Evolutionary conservation across 2,113 vertebrate species (phyloP).

Genomic region (Gymnorhina tibicen): DNA sequence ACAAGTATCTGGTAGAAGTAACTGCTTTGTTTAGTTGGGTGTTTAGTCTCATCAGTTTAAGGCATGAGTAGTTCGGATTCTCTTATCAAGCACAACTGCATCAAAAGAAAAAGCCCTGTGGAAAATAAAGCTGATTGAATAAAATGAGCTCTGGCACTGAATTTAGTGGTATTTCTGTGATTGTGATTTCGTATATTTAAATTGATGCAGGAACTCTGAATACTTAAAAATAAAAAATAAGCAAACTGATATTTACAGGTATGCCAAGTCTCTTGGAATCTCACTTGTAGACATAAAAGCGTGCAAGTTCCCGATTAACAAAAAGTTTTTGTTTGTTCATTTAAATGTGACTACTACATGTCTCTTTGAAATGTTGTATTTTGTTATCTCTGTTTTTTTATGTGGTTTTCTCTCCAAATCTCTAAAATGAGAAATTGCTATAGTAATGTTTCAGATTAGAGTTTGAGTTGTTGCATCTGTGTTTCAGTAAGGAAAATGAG

Average conservation of each 20-base stretch:
- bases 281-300: not conserved
- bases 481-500: not conserved
- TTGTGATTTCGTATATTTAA: not conserved
- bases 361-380: not conserved
- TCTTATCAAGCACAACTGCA: not conserved
- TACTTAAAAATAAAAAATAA: not conserved
- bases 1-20: not conserved
- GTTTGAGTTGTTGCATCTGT: not conserved
- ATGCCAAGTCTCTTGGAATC: not conserved
- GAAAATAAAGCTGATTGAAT: not conserved
- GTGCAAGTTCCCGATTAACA: not conserved
- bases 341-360: not conserved
- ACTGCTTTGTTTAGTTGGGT: not conserved
- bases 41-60: not conserved
- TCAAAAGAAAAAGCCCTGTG: not conserved
- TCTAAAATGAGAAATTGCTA: not conserved
- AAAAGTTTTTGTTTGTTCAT: not conserved
- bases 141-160: not conserved
- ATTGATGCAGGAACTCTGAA: not conserved
- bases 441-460: not conserved
- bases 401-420: not conserved
- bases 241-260: not conserved
- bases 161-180: not conserved
- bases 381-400: not conserved
- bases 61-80: not conserved